Evolutionary conservation across 2,113 vertebrate species (phyloP), one percentile per base, ranked within the genome.

Genomic region (Falco punctatus): DNA sequence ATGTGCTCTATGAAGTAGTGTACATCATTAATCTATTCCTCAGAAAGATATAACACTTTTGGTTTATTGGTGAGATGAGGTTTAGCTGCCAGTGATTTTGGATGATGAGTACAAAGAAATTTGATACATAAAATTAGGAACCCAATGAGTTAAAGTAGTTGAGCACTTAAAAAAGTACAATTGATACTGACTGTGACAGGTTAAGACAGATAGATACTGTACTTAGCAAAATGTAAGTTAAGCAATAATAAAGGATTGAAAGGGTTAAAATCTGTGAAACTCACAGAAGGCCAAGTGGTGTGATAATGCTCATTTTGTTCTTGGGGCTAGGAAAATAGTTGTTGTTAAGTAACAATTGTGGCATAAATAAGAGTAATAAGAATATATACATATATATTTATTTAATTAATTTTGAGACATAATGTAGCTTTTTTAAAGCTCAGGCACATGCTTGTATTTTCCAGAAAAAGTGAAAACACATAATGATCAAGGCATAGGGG

Each of bases 1-100:
- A n/a, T 65, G 72, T 92, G 16, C 4, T 51, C 5, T 33, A 2
- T 65, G 26, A 81, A n/a, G 13, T 1, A 15, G 4, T 0, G 0
- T n/a, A 30, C 7, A 17, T 58, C 5, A 49, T 9, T 24, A 70
- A 9, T 4, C 3, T 70, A 10, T 48, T 80, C 20, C 27, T 88
- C 22, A 59, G 16, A 61, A 81, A 28, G 19, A 21, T 27, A 3
- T 3, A 32, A 13, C 1, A 5, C 4, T 65, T 77, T 19, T 40
- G 42, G 7, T 49, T 82, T 49, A 70, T 6, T n/a, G 18, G 18
- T 51, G 10, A 65, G 35, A 52, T 12, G 15, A 84, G 11, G 12
- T 70, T 62, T 33, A 73, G 3, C 21, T 64, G 16, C 8, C 24
- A 74, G 5, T 10, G 42, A 30, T 51, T 92, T 70, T 73, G 28